phyloP scores from a whole-genome alignment of 2,888 invertebrate species.

The Apamea epomidion region DNA sequence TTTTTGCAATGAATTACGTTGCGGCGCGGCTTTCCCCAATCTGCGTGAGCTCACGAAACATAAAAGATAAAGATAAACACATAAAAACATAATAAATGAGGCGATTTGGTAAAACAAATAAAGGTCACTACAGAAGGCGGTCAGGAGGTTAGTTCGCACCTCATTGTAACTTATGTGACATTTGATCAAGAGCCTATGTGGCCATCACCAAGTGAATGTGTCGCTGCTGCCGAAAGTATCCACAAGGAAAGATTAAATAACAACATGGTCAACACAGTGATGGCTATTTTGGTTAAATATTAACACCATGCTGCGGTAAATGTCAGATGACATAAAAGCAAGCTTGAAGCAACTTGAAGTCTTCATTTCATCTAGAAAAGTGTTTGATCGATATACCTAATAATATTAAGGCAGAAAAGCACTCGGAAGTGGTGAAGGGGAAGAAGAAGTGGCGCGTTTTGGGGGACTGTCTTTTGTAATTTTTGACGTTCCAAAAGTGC shows the following conservation, averaged over 20 bases:
- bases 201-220: slow-evolving; percentile 2
- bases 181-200: background rate
- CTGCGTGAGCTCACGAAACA: background rate
- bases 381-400: background rate
- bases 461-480: too few species aligned
- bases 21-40: background rate
- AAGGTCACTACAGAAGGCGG: slow-evolving; percentile 1
- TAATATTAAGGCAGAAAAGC: too few species aligned
- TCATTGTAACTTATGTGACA: background rate
- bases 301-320: background rate
- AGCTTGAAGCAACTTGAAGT: too few species aligned
- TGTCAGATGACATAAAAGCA: background rate
- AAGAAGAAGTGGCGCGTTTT: too few species aligned
- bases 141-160: slow-evolving; percentile 29
- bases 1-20: background rate
- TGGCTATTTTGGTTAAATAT: background rate
- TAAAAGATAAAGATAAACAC: background rate
- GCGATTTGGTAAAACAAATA: slow-evolving; percentile 41
- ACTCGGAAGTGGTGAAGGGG: too few species aligned
- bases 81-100: background rate
- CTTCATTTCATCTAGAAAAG: background rate
- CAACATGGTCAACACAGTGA: background rate
- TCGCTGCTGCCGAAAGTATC: background rate
- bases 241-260: background rate
- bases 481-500: too few species aligned